Evolutionary conservation across 2,113 vertebrate species (phyloP).

Genomic region (Phoxinus phoxinus): DNA sequence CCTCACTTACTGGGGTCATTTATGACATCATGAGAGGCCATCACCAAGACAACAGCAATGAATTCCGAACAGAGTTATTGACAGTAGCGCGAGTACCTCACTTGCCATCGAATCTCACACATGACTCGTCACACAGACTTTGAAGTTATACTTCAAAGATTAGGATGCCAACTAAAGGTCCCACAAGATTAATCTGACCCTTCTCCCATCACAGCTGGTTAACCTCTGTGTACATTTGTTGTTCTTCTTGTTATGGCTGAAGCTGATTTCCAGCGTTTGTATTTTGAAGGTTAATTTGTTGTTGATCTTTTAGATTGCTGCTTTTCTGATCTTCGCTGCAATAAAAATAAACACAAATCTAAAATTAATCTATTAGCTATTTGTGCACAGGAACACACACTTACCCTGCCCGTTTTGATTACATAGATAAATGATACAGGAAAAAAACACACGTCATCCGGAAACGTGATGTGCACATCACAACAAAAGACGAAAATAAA

Average conservation of each 20-base stretch:
- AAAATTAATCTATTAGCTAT: conserved; percentile 26
- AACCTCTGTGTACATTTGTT: not conserved
- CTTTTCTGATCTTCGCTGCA: not conserved
- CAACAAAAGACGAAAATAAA: conserved; percentile 11
- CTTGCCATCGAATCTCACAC: not conserved
- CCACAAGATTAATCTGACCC: not conserved
- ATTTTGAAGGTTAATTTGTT: not conserved
- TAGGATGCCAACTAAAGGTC: not conserved
- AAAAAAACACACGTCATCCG: conserved; percentile 26
- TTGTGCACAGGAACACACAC: conserved; percentile 23
- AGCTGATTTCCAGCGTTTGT: conserved; percentile 17
- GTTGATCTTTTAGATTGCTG: conserved; percentile 3
- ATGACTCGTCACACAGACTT: not conserved
- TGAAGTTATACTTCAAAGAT: not conserved
- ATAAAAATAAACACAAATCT: conserved; percentile 8
- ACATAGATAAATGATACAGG: conserved; percentile 8
- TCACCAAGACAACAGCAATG: conserved; percentile 41
- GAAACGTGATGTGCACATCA: not conserved
- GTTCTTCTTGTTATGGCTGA: conserved; percentile 26
- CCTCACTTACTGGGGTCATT: conserved; percentile 27
- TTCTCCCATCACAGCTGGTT: not conserved
- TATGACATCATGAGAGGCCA: conserved; percentile 21
- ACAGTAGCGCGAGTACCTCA: conserved; percentile 17
- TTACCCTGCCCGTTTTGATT: conserved; percentile 5
- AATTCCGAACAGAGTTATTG: conserved; percentile 38